Evolutionary conservation across 2,797 vertebrate genomes (phyloP), one percentile per base, ranked within the genome.

Genomic region (Eptatretus atami): DNA sequence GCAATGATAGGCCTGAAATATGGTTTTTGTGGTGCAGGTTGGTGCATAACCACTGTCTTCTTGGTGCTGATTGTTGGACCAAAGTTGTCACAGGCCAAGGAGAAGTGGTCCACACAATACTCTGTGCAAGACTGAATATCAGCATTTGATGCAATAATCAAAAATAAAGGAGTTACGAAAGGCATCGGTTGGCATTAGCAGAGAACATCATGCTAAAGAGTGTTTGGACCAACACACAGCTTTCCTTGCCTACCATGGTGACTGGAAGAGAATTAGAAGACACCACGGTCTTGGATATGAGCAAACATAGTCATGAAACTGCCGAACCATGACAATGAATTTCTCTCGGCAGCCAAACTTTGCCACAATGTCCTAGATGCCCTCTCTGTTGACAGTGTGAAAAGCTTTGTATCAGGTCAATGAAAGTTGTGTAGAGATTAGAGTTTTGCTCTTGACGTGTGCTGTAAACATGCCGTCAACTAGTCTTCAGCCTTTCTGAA

Each of bases 301-400:
- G 57, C 57, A n/a, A n/a, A 61, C 24, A 24, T 11, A n/a, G 12
- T 61, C 57, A 61, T 12, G 57, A n/a, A 61, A 61, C 10, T 61
- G 57, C 24, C 57, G 3, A 10, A 61, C 11, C 57, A 61, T 61
- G 9, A 25, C 24, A 25, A 61, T 12, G 25, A 9, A 61, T 61
- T 61, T 61, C n/a, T 61, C 57, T 12, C 9, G 57, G 57, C 10
- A 61, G n/a, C n/a, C 10, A 61, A 61, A 61, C 57, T 61, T 61
- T 3, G 12, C 57, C 2, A 61, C 12, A 2, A 61, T 61, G 9
- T 61, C 12, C 57, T 12, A 61, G 57, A 61, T 9, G 12, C 57
- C 9, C 57, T 61, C 57, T n/a, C 11, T n/a, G 55, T 3, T 61
- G 57, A 61, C 24, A 25, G 12, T 61, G 57, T 61, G 15, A 24